These are phyloP conservation scores for Eurois occulta DNA, from an alignment of 2,888 invertebrate genomes.

Conservation along the genomic window DNA sequence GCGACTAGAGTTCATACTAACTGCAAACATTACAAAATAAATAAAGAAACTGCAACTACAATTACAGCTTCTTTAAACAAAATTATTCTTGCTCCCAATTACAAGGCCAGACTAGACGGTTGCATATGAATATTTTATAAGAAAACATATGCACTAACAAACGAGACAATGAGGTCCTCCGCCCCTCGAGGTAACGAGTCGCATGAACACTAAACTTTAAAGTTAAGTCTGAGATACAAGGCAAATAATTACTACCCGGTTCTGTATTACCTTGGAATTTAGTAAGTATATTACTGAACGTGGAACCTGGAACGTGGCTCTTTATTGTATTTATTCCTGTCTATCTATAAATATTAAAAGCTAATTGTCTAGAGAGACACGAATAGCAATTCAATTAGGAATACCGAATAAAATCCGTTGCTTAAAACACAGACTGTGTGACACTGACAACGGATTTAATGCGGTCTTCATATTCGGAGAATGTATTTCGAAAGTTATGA, in stretches of 20 bases:
- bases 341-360: neutral
- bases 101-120: constrained; percentile 34
- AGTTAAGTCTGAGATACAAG: constrained; percentile 15
- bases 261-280: neutral
- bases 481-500: neutral
- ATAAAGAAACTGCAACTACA: constrained; percentile 16
- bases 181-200: constrained; percentile 49
- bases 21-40: neutral
- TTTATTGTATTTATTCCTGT: too few species aligned
- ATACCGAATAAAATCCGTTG: neutral
- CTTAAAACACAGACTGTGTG: neutral
- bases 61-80: constrained; percentile 1
- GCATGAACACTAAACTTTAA: constrained; percentile 35
- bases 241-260: constrained; percentile 24
- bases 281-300: neutral
- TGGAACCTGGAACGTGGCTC: too few species aligned
- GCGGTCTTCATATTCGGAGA: neutral
- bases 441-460: neutral
- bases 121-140: constrained; percentile 46
- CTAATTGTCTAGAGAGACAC: neutral
- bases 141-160: constrained; percentile 39
- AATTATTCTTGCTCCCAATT: constrained; percentile 28
- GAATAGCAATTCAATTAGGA: neutral
- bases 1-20: neutral
- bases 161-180: constrained; percentile 54